phyloP scores from a whole-genome alignment of 2,888 invertebrate species.

The Autographa pulchrina region DNA sequence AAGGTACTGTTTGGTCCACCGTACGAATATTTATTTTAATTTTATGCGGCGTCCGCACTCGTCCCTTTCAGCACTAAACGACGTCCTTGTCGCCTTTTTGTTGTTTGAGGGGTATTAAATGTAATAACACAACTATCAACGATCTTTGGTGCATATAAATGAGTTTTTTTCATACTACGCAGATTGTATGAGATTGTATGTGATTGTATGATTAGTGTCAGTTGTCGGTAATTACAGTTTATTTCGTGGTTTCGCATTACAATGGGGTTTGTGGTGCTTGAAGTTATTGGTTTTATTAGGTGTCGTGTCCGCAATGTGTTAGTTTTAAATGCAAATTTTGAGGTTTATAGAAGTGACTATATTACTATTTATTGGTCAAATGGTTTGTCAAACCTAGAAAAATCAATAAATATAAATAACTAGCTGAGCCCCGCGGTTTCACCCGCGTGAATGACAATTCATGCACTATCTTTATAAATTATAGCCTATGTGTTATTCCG shows the following conservation, averaged over 20 bases:
- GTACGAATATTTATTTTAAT: constrained; percentile 87
- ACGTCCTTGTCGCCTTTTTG: constrained; percentile 80
- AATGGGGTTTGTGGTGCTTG: constrained; percentile 50
- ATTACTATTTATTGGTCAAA: too few species aligned
- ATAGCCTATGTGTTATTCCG: too few species aligned
- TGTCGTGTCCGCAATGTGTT: constrained; percentile 10
- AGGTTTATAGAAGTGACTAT: neutral
- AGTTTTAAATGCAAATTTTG: constrained; percentile 1
- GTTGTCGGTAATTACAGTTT: constrained; percentile 80
- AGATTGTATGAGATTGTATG: constrained; percentile 71
- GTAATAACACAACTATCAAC: constrained; percentile 61
- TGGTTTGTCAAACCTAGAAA: too few species aligned
- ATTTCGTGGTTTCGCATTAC: constrained; percentile 55
- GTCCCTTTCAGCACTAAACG: constrained; percentile 85
- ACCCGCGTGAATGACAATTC: too few species aligned
- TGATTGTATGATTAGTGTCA: constrained; percentile 80
- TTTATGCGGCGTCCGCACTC: constrained; percentile 84
- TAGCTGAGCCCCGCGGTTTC: too few species aligned
- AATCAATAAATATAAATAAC: too few species aligned
- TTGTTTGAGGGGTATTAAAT: constrained; percentile 78
- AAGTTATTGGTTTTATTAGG: constrained; percentile 53
- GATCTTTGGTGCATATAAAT: constrained; percentile 81
- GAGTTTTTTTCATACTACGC: constrained; percentile 67
- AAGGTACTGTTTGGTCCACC: constrained; percentile 22
- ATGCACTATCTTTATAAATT: too few species aligned